Evolutionary conservation across 2,113 vertebrate genomes (phyloP).

Genomic region (Dunckerocampus dactyliophorus): DNA sequence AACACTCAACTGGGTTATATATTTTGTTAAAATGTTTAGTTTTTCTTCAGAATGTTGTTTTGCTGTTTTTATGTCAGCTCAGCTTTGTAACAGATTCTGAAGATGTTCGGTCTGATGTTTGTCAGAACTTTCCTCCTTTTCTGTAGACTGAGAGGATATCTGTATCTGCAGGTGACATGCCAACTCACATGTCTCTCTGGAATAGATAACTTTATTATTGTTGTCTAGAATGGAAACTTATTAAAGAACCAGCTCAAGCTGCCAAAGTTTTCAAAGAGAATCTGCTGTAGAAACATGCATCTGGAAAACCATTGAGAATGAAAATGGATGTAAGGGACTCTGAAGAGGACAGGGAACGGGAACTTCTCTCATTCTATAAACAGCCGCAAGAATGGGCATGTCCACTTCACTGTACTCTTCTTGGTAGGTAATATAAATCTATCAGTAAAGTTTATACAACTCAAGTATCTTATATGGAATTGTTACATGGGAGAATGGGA

Average conservation of each 20-base stretch:
- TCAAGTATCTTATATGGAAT: too few species aligned
- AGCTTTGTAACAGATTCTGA: constrained; percentile 8
- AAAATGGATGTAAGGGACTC: constrained; percentile 14
- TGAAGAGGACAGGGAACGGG: constrained; percentile 10
- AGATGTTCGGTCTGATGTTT: constrained; percentile 9
- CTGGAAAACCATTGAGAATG: constrained; percentile 9
- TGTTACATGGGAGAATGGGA: too few species aligned
- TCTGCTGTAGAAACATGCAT: constrained; percentile 3
- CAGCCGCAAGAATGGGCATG: constrained; percentile 10
- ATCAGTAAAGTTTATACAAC: too few species aligned
- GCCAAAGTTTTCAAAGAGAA: constrained; percentile 15
- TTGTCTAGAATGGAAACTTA: constrained; percentile 17
- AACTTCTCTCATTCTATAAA: constrained; percentile 14
- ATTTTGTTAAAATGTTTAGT: neutral
- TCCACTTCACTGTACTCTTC: constrained; percentile 11
- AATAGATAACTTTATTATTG: constrained; percentile 14
- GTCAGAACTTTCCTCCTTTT: neutral
- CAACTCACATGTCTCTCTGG: neutral
- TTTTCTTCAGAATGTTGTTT: constrained; percentile 8
- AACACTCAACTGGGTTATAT: neutral
- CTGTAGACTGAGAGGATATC: constrained; percentile 6
- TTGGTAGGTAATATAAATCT: constrained; percentile 7
- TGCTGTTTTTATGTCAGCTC: too few species aligned
- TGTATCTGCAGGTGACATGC: constrained; percentile 7
- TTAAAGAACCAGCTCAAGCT: constrained; percentile 19